Base-by-base conservation (phyloP, 2,888 invertebrate genomes). In the Ecdyonurus torrentis region DNA sequence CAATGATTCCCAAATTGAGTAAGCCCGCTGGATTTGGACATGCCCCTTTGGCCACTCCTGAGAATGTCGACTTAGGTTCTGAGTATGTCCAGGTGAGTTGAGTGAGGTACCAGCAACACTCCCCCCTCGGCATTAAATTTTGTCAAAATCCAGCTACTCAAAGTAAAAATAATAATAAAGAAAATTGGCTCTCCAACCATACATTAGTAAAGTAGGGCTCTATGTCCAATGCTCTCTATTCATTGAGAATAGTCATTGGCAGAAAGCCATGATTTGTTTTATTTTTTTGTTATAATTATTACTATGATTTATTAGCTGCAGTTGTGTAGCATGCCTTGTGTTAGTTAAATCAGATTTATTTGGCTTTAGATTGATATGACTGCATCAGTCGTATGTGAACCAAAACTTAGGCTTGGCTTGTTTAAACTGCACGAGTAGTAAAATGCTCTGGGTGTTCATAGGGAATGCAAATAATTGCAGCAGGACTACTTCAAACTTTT, bases 1-100 rank as follows among this genome's bases (percentile, higher is more conserved):
- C 74, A 69, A 68, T 70, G 64, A 69, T 69, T 53, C 67, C 67
- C 62, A 69, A 75, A 73, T 71, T 76, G 72, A 71, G 73, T 52
- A 72, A 70, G 68, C 7, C 37, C 37, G 70, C 75, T 70, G 76
- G 75, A 71, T 78, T 77, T 74, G 83, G n/a, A 50, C 83, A 84
- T 74, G 87, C 87, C 67, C 88, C 88, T 66, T 77, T 89, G 67
- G 89, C 86, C 70, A 83, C 83, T 69, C 86, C 86, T 63, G 89
- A 89, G 76, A 83, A 84, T 70, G 85, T 88, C 69, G 88, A 86
- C 74, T 78, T 89, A 69, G 82, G 83, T 67, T 82, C 83, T 66
- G 87, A 87, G 74, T 88, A 88, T 74, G 85, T 86, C 69, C 85
- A 86, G 71, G 81, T 77, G 65, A 72, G 74, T 72, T 62, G 50